A percentile compares a stretch with the other conserved stretches of the same genome.
These are phyloP conservation scores for Scelioninae gen. 2 DNA, from an alignment of 2,888 invertebrate species.

Conservation along the genomic window DNA sequence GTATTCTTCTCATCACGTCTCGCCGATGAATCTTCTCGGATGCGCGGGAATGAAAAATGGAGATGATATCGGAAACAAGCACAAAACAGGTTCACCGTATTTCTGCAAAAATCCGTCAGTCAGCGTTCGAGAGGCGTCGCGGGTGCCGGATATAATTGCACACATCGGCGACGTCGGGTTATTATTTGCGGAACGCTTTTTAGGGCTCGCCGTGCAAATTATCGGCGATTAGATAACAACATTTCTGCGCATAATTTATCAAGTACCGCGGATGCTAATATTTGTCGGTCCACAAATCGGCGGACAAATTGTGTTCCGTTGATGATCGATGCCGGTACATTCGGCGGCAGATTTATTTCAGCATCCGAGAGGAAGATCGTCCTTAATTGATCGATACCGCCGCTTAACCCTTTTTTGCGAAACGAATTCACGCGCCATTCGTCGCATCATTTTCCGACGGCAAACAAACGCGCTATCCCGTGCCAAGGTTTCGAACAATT, in stretches of 20 bases:
- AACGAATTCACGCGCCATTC: no score
- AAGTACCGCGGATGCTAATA: conserved; percentile 11
- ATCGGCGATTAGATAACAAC: conserved; percentile 19
- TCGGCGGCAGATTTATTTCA: no score
- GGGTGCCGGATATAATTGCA: no score
- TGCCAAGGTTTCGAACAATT: no score
- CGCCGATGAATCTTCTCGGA: conserved; percentile 47
- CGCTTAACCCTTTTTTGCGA: no score
- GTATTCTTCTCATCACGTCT: conserved; percentile 56
- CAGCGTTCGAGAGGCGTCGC: conserved; percentile 27
- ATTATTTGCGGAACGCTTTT: conserved; percentile 49
- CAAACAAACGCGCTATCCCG: no score
- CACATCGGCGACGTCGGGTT: no score
- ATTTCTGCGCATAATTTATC: conserved; percentile 42
- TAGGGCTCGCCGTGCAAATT: conserved; percentile 35
- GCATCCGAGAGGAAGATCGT: no score
- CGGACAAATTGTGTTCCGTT: conserved; percentile 4
- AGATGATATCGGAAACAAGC: conserved; percentile 56
- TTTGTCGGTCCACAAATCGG: not conserved
- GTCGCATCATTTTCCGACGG: no score
- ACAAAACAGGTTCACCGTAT: conserved; percentile 43
- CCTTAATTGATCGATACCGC: no score
- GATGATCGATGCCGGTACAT: no score
- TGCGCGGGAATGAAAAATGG: conserved; percentile 58
- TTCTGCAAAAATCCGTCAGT: conserved; percentile 50